Percentiles rank a stretch among this genome's conserved stretches.
Evolutionary conservation across 2,888 invertebrate genomes (phyloP).

Genomic region (Tenthredo notha): DNA sequence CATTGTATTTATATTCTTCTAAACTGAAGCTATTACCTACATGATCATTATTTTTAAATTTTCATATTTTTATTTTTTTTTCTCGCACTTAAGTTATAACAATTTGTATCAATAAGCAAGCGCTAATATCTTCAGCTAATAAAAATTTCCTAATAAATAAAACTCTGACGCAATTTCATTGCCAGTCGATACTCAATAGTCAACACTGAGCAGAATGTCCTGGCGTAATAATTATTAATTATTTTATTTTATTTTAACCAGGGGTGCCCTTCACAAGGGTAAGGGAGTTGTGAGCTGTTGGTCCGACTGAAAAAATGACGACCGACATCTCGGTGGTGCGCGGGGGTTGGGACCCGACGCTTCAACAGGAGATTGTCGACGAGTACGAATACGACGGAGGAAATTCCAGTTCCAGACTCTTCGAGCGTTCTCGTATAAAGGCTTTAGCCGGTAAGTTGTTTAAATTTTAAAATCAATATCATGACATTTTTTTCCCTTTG

Average conservation of each 20-base stretch:
- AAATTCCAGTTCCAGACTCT: slow-evolving; percentile 98
- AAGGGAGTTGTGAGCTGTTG: slow-evolving; percentile 72
- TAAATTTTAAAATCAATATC: slow-evolving; percentile 1
- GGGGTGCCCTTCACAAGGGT: slow-evolving; percentile 74
- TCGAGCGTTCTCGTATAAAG: slow-evolving; percentile 99
- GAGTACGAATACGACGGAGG: slow-evolving; percentile 99
- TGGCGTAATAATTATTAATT: neutral
- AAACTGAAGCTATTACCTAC: neutral
- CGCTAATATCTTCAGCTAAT: neutral
- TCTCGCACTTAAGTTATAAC: neutral
- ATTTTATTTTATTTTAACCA: slow-evolving; percentile 56
- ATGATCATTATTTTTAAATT: neutral
- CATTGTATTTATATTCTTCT: neutral
- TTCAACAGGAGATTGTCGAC: slow-evolving; percentile 95
- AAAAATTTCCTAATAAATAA: neutral
- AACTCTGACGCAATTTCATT: neutral
- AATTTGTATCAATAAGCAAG: neutral
- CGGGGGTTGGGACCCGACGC: slow-evolving; percentile 92
- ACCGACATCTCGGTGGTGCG: slow-evolving; percentile 98
- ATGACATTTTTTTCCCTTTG: slow-evolving; percentile 32
- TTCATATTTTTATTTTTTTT: neutral
- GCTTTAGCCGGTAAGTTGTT: slow-evolving; percentile 92
- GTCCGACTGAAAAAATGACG: slow-evolving; percentile 86
- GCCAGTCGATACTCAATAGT: neutral
- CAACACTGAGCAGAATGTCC: neutral